Evolutionary conservation across 2,888 invertebrate genomes (phyloP), one percentile per base, ranked within the genome.

Genomic region (Blera fallax): DNA sequence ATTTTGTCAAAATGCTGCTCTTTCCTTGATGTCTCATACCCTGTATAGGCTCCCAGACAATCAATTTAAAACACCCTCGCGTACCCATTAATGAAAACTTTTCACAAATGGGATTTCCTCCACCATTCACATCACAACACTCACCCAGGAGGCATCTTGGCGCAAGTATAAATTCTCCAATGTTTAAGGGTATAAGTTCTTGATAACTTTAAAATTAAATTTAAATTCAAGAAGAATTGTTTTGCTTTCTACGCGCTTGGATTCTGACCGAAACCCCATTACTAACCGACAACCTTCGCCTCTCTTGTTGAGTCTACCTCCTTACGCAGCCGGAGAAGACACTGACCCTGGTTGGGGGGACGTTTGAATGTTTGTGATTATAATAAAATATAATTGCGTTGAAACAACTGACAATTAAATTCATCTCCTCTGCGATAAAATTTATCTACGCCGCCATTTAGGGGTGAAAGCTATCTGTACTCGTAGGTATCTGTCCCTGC

Each of bases 321-420:
- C 14, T 8, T 27, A 2, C 14, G 14, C 14, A 40, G 5, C 14
- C 5, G 10, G 8, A 3, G n/a, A 4, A 2, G 14, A 40, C 29
- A 29, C 3, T 52, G 29, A 52, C 8, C 54, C 37, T 37, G n/a
- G 37, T 37, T n/a, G 40, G 40, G 14, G 11, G 8, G 10, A 0
- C 7, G 27, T 6, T 56, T 45, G 27, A 60, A 72, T 72, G 50
- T 72, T 60, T 48, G 34, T 70, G 58, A 56, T 70, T 70, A 70
- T 58, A 32, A 32, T 32, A 43, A 64, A 64, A 65, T 37, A 65
- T 50, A 62, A 72, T 56, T 69, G 62, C 73, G 40, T 73, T 62
- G 50, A 52, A 73, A 73, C 27, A 73, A 64, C 64, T 43, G 43
- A 64, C 64, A 64, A 74, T 74, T 64, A 74, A 64, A 74, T 74